Evolutionary conservation across 2,888 invertebrate genomes (phyloP).

Genomic region (Heliconius hortense): DNA sequence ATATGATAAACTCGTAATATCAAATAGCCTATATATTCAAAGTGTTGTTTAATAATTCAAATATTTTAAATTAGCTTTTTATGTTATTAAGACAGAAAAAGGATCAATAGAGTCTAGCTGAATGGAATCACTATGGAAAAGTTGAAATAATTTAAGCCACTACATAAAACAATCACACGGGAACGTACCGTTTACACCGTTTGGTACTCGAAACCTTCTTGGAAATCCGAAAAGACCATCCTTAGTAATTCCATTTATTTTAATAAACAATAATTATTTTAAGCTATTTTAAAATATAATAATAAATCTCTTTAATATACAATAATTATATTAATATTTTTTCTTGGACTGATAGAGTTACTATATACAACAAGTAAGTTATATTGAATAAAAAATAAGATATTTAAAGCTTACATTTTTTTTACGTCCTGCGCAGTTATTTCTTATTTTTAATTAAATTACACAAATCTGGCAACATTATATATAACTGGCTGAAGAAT

Average conservation of each 20-base stretch:
- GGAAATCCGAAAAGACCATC: constrained; percentile 48
- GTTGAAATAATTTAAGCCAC: constrained; percentile 21
- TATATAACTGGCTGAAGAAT: constrained; percentile 69
- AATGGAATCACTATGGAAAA: constrained; percentile 70
- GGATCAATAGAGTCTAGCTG: neutral
- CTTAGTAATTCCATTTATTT: constrained; percentile 75
- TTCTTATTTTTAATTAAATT: neutral
- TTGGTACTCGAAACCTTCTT: constrained; percentile 33
- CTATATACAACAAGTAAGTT: neutral
- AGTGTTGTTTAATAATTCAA: neutral
- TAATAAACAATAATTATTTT: constrained; percentile 38
- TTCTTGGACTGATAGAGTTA: neutral
- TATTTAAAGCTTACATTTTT: neutral
- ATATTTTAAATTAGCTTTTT: neutral
- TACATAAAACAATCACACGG: constrained; percentile 22
- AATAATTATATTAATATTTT: neutral
- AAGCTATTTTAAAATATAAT: constrained; percentile 14
- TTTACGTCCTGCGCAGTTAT: neutral
- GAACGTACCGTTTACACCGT: constrained; percentile 39
- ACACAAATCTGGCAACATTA: constrained; percentile 42
- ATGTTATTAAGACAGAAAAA: neutral
- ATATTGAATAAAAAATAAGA: too few relatives aligned
- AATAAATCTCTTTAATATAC: neutral
- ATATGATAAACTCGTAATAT: neutral
- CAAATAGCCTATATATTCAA: neutral